A percentile compares a stretch with the other conserved stretches of the same genome.
Evolutionary conservation across 2,797 vertebrate species (phyloP).

Genomic region (Diglossa cyanea): DNA sequence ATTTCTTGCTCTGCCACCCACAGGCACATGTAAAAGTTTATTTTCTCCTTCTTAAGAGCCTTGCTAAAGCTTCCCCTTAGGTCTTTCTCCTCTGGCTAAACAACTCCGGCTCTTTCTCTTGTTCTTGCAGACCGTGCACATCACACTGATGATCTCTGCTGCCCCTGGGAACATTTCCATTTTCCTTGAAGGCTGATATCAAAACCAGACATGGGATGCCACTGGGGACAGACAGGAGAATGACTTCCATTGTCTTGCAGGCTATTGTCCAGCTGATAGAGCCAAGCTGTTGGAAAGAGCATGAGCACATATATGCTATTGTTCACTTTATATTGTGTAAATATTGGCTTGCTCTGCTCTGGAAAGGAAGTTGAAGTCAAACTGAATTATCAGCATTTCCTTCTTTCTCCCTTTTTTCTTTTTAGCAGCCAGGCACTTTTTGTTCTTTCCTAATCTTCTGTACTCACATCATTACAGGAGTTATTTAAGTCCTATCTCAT

Average conservation of each 20-base stretch:
- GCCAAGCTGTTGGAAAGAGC: neutral
- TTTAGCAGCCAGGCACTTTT: neutral
- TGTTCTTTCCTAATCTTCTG: neutral
- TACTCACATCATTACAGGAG: neutral
- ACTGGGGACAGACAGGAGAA: neutral
- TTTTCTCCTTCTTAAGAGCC: neutral
- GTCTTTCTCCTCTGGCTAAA: neutral
- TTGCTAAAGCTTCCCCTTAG: neutral
- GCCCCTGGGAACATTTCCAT: neutral
- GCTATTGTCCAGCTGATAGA: neutral
- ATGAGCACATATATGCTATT: neutral
- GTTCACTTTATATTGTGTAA: neutral
- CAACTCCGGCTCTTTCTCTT: neutral
- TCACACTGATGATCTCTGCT: neutral
- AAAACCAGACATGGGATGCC: neutral
- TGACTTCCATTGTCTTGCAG: neutral
- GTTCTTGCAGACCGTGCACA: accelerated
- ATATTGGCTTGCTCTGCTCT: neutral
- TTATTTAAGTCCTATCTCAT: neutral
- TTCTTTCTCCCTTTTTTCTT: neutral
- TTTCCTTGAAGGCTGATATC: neutral
- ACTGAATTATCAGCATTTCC: neutral
- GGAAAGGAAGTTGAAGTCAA: slow-evolving; percentile 1
- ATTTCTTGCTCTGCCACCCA: neutral
- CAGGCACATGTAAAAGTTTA: neutral